These are phyloP conservation scores for Drosophila pruinosa DNA, from an alignment of 1,140 invertebrate genomes.

Conservation along the genomic window DNA sequence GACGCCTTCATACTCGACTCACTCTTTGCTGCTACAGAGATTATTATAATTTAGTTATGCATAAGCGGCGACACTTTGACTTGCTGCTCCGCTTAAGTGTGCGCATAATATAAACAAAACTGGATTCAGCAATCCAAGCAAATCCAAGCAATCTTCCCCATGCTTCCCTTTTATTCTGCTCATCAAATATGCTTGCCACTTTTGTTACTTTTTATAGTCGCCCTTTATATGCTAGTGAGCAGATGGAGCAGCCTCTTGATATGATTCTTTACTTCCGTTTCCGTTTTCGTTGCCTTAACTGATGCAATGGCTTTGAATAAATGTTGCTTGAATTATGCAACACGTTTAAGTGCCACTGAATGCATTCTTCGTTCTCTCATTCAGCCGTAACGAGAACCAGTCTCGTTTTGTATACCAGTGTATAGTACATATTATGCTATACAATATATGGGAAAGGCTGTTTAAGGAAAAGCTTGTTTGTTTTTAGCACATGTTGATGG, in stretches of 20 bases:
- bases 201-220: conserved; percentile 25
- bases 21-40: conserved; percentile 46
- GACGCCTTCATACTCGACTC: conserved; percentile 46
- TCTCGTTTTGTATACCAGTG: neutral
- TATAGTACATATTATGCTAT: too few relatives aligned
- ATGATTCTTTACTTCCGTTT: conserved; percentile 53
- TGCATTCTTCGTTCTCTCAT: conserved; percentile 46
- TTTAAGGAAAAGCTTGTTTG: neutral
- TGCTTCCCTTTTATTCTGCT: neutral
- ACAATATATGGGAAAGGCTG: too few relatives aligned
- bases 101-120: conserved; percentile 15
- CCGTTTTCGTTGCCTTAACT: conserved; percentile 47
- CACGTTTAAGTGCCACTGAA: conserved; percentile 66
- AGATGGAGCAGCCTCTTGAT: conserved; percentile 34
- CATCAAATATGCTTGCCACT: neutral
- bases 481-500: neutral
- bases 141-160: neutral
- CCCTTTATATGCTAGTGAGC: conserved; percentile 57
- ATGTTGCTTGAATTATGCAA: conserved; percentile 70
- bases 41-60: conserved; percentile 70
- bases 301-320: conserved; percentile 69
- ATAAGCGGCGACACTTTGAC: conserved; percentile 29
- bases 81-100: neutral
- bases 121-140: conserved; percentile 15
- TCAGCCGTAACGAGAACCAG: neutral